These are phyloP conservation scores for Neodontobutis hainanensis DNA, from an alignment of 2,113 vertebrate genomes.

Conservation along the genomic window DNA sequence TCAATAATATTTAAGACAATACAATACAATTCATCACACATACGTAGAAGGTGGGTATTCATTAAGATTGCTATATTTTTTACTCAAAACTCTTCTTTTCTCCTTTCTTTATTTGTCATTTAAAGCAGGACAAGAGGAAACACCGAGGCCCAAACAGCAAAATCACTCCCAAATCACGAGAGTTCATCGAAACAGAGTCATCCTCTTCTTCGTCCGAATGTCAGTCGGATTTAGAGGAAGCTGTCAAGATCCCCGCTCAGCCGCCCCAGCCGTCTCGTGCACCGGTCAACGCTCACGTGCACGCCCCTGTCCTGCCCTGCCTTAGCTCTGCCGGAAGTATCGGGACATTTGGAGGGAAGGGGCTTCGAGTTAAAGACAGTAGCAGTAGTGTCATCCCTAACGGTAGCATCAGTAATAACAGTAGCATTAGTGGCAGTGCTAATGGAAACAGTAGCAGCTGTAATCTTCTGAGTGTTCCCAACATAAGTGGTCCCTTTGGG, in stretches of 20 bases:
- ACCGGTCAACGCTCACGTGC: conserved; percentile 45
- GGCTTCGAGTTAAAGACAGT: conserved; percentile 60
- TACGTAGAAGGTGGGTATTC: no score
- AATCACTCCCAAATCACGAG: conserved; percentile 91
- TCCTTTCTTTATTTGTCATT: conserved; percentile 32
- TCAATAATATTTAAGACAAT: no score
- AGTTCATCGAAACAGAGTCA: conserved; percentile 96
- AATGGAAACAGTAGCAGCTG: conserved; percentile 46
- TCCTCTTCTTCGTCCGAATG: conserved; percentile 95
- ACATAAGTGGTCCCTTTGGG: conserved; percentile 80
- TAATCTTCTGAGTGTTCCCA: conserved; percentile 81
- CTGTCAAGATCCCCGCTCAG: conserved; percentile 81
- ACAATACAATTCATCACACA: no score
- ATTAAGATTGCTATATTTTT: background rate
- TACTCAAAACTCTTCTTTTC: background rate
- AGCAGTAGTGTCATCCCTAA: conserved; percentile 26
- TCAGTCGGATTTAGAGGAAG: conserved; percentile 91
- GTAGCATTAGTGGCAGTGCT: conserved; percentile 39
- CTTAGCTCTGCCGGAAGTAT: conserved; percentile 58
- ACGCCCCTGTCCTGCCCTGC: conserved; percentile 52
- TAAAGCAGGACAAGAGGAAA: conserved; percentile 87
- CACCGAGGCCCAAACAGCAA: conserved; percentile 89
- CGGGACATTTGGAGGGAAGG: conserved; percentile 58
- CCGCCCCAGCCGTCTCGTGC: conserved; percentile 46
- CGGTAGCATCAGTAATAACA: conserved; percentile 45